Base-by-base conservation (phyloP, 2,797 vertebrate genomes). In the Macropus fuliginosus region DNA sequence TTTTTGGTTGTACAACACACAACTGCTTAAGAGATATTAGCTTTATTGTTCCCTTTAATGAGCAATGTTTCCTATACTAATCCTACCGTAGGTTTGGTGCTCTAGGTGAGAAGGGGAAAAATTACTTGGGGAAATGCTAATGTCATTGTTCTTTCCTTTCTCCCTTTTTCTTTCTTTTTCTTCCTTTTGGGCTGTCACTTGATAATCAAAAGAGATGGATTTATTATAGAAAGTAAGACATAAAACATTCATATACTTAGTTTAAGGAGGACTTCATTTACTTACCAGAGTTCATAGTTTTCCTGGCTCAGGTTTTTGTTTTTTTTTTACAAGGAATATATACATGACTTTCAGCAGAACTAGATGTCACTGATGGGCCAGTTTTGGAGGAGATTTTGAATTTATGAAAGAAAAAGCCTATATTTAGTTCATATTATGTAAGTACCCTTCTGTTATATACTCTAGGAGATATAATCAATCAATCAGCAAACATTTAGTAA, bases 21-120 rank as follows among this genome's bases (percentile, higher is more conserved):
- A 54, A 54, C 21, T 90, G 9, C 14, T 54, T 90, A 52, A 29
- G 89, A 90, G 52, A 90, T 54, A 6, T 31, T 54, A 31, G 11
- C 5, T 54, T 52, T 18, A 12, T 52, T 29, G 4, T 90, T 28
- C 50, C 89, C 28, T 90, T 97, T 97, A 94, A 96, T 98, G 93
- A 95, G 34, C 97, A 97, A 89, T 96, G 96, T 97, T 97, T 90
- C 66, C 62, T 96, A n/a, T 62, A 97, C 91, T 96, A 92, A 93
- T 93, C 94, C 95, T 94, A 96, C 34, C 54, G 3, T 90, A 34
- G 28, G 54, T 54, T 31, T 90, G 52, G 16, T 54, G 11, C 89
- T 90, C 24, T 54, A 28, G 3, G 46, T 54, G 24, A 54, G 89
- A 90, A 54, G 18, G 24, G 24, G 50, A 0, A 90, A 28, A 90